Conservation (phyloP, 2,797 vertebrate genomes). For the Myotis daubentonii region DNA sequence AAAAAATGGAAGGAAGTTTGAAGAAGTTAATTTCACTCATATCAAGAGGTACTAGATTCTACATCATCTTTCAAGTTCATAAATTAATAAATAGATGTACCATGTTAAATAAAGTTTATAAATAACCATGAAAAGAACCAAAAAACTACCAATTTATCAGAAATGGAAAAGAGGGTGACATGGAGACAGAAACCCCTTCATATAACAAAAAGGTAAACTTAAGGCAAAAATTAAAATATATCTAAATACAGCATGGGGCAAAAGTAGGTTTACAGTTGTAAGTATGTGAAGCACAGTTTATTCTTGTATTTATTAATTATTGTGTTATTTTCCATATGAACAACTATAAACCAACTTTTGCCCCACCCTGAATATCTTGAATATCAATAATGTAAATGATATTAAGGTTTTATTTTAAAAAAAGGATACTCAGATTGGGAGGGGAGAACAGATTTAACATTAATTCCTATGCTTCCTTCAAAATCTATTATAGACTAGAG, state of each 20-base stretch:
- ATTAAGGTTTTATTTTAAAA: background rate
- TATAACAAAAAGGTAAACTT: background rate
- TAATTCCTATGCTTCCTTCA: background rate
- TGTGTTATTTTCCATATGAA: background rate
- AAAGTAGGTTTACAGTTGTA: background rate
- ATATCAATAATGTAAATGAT: background rate
- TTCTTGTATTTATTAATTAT: background rate
- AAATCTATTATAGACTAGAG: background rate
- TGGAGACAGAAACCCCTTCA: background rate
- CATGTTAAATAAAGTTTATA: conserved; percentile 18
- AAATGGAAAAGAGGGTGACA: background rate
- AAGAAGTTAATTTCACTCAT: background rate
- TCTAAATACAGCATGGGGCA: background rate
- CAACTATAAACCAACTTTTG: background rate
- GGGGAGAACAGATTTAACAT: background rate
- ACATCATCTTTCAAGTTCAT: background rate
- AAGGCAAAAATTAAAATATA: conserved; percentile 24
- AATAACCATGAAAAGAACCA: conserved; percentile 3
- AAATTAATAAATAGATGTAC: background rate
- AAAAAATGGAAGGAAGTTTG: background rate
- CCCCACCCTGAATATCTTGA: background rate
- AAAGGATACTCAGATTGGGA: background rate
- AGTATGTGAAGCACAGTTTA: background rate
- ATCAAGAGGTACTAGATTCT: background rate
- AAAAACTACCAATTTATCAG: background rate